These are phyloP conservation scores for Notarius quadriscutis DNA, from an alignment of 2,113 vertebrate genomes.

Conservation along the genomic window DNA sequence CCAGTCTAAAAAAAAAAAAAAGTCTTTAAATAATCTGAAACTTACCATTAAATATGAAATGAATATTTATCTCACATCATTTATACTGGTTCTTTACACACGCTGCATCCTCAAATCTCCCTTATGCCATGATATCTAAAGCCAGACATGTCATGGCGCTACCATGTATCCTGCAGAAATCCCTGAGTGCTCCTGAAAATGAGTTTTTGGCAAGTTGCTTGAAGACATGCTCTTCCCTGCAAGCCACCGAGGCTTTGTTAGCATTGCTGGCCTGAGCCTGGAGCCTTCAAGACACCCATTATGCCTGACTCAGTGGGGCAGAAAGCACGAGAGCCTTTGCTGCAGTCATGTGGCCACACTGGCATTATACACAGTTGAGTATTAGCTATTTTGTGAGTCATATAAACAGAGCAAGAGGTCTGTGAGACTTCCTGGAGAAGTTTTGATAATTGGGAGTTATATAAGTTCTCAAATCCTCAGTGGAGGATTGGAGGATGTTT, in stretches of 20 bases:
- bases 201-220: conserved; percentile 78
- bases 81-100: conserved; percentile 45
- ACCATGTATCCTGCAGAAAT: conserved; percentile 72
- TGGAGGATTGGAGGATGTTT: conserved; percentile 72
- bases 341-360: conserved; percentile 81
- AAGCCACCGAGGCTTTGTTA: conserved; percentile 84
- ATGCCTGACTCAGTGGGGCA: conserved; percentile 81
- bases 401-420: conserved; percentile 75
- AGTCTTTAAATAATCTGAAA: not conserved
- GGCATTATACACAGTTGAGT: conserved; percentile 82
- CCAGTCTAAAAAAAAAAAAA: not conserved
- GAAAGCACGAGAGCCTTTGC: conserved; percentile 80
- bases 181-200: conserved; percentile 71
- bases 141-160: conserved; percentile 71
- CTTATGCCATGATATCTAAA: conserved; percentile 70
- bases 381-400: conserved; percentile 79
- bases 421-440: conserved; percentile 72
- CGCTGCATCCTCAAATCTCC: conserved; percentile 45
- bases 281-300: conserved; percentile 81
- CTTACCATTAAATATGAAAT: conserved; percentile 9
- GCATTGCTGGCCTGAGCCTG: conserved; percentile 76
- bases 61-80: conserved; percentile 22
- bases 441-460: conserved; percentile 84
- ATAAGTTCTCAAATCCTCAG: conserved; percentile 82
- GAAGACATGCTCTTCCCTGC: conserved; percentile 76